Base-by-base conservation (phyloP, 2,797 vertebrate genomes). In the Otus scops region DNA sequence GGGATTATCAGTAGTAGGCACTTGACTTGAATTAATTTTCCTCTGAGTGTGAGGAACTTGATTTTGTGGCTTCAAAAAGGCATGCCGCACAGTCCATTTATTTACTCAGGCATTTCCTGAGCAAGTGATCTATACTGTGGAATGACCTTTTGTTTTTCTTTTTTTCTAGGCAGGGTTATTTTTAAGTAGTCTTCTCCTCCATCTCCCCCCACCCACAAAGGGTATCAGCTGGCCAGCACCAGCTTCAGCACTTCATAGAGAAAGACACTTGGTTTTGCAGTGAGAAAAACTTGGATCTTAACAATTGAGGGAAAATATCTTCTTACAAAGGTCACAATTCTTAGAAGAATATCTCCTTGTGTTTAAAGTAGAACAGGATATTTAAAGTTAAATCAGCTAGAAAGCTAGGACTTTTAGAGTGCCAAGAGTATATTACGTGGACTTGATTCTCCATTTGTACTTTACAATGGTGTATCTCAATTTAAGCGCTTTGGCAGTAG, bases 71-170 rank as follows among this genome's bases (percentile, higher is more conserved):
- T 86, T 65, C 36, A 75, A 60, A 91, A 82, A 88, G 59, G 47
- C 67, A 84, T 0, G 0, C 17, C 48, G 61, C 32, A 45, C 67
- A 56, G 50, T 13, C 73, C 78, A 21, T 88, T 75, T 96, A 89
- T 97, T 96, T 96, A 95, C 59, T 71, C 92, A 97, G 95, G 78
- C 82, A 78, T 95, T 95, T 97, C 87, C 94, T 48, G 61, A 94
- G 34, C 5, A 28, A 80, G 77, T 41, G 32, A 80, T 68, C 75
- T 80, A 43, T 34, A 27, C 19, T 17, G 48, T 64, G 69, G 75
- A 89, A 81, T 32, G 28, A 41, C 28, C 57, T 92, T 94, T 78
- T 51, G 38, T 16, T 85, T 87, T 64, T 20, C 13, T 63, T 63
- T 68, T 65, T 73, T 67, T 59, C 41, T 71, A 45, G 30, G 36